Percentiles rank a stretch among this genome's conserved stretches.
phyloP scores from a whole-genome alignment of 2,113 vertebrate genomes.

The Myiopsitta monachus region DNA sequence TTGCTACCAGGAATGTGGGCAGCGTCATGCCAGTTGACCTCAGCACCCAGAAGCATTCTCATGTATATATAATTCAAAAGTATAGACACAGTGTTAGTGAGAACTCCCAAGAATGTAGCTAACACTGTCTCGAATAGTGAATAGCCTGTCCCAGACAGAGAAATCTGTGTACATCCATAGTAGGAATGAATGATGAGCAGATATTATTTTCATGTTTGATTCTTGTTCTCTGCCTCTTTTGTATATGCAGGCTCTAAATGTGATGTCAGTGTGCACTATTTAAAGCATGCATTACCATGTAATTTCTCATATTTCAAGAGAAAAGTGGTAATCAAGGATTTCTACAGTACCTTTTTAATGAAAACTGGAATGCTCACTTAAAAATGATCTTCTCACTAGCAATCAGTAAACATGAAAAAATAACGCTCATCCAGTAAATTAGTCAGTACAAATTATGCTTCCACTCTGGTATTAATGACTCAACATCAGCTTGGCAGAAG shows the following conservation, averaged over 20 bases:
- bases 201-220: background rate
- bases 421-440: constrained; percentile 39
- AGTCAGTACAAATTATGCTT: constrained; percentile 40
- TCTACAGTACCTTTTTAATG: background rate
- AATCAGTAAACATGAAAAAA: constrained; percentile 22
- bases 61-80: background rate
- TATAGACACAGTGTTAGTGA: background rate
- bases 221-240: background rate
- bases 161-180: background rate
- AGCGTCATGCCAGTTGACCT: background rate
- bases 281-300: background rate
- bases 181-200: background rate
- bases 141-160: background rate
- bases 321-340: background rate
- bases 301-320: background rate
- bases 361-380: background rate
- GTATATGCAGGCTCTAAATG: background rate
- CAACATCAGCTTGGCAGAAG: constrained; percentile 52
- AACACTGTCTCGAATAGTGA: background rate
- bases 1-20: background rate
- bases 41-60: background rate
- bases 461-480: constrained; percentile 54
- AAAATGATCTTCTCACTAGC: background rate
- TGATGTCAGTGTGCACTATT: background rate
- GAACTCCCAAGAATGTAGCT: background rate